phyloP scores from a whole-genome alignment of 2,888 invertebrate species.

The Azorinus chamasolen region DNA sequence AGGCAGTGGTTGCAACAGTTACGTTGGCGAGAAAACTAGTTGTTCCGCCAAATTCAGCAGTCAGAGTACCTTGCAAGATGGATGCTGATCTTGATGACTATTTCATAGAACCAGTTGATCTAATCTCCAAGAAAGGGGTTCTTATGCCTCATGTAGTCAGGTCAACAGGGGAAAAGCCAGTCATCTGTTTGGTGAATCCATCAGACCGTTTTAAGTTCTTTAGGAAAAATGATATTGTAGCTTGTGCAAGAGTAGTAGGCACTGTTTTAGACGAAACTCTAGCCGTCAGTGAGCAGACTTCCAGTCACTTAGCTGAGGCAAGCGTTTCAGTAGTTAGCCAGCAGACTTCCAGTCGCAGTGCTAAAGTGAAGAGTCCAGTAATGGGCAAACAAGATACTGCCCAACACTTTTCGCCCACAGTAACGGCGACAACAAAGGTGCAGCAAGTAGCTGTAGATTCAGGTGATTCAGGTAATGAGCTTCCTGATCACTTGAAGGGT shows the following conservation, averaged over 20 bases:
- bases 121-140: not conserved
- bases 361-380: no score
- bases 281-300: no score
- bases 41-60: slow-evolving; percentile 32
- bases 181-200: slow-evolving; percentile 18
- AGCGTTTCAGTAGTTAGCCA: no score
- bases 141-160: slow-evolving; percentile 1
- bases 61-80: slow-evolving; percentile 8
- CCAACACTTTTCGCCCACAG: no score
- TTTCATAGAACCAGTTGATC: slow-evolving; percentile 13
- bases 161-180: not conserved
- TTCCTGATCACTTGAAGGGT: not conserved
- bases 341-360: no score
- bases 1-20: slow-evolving; percentile 7
- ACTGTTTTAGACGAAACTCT: not conserved
- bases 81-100: slow-evolving; percentile 8
- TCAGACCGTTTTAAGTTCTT: slow-evolving; percentile 8
- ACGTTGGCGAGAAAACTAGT: not conserved
- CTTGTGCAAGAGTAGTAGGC: slow-evolving; percentile 8
- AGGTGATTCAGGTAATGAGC: not conserved
- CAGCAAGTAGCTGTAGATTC: no score
- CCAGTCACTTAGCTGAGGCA: no score
- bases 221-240: slow-evolving; percentile 11
- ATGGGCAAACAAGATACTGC: no score
- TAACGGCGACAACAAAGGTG: no score